Conservation (phyloP, 2,797 vertebrate genomes). For the Borostomias antarcticus region DNA sequence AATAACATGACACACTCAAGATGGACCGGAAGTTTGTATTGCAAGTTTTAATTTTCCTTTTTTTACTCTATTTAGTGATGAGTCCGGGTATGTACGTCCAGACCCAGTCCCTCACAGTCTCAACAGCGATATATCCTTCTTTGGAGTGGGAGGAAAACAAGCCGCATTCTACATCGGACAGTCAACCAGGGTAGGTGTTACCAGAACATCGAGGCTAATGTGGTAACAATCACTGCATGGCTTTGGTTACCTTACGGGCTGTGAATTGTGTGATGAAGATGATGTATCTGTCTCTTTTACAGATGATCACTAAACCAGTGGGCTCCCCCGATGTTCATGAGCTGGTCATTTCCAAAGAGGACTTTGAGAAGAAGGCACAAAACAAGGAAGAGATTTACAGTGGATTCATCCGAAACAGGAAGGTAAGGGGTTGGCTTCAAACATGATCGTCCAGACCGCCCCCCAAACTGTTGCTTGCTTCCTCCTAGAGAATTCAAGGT, state of each 20-base stretch:
- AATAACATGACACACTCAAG: too few relatives aligned
- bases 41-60: too few relatives aligned
- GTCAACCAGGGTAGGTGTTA: slow-evolving; percentile 82
- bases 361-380: slow-evolving; percentile 89
- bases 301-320: slow-evolving; percentile 90
- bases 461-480: not conserved
- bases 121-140: slow-evolving; percentile 96
- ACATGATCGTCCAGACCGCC: too few relatives aligned
- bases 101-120: slow-evolving; percentile 84
- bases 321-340: slow-evolving; percentile 90
- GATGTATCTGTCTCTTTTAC: slow-evolving; percentile 22
- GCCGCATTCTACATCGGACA: slow-evolving; percentile 93
- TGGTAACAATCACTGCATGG: not conserved
- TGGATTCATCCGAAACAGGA: slow-evolving; percentile 84
- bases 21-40: too few relatives aligned
- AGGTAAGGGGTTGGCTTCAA: slow-evolving; percentile 71
- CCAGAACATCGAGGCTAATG: too few relatives aligned
- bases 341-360: slow-evolving; percentile 89
- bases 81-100: slow-evolving; percentile 82
- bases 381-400: slow-evolving; percentile 87
- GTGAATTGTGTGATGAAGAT: not conserved
- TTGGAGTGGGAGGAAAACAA: slow-evolving; percentile 96
- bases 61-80: slow-evolving; percentile 72
- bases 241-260: not conserved
- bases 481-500: too few relatives aligned